These are phyloP conservation scores for Helicolenus hilgendorfi DNA, from an alignment of 2,797 vertebrate genomes.

Conservation along the genomic window DNA sequence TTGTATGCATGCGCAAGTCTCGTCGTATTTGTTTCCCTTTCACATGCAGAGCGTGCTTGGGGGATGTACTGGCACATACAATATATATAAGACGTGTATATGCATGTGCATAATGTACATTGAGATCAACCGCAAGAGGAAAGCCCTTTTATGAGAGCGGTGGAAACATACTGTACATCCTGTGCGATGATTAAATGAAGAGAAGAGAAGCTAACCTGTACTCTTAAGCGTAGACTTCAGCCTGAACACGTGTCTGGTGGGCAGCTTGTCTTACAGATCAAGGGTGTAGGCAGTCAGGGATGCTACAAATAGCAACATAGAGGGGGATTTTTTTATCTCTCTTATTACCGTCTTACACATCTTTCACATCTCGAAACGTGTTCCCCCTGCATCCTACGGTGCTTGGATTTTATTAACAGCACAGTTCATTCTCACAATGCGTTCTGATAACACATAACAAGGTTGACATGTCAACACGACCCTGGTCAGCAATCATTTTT, in stretches of 20 bases:
- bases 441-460: constrained; percentile 52
- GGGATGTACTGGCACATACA: not conserved
- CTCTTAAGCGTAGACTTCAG: constrained; percentile 34
- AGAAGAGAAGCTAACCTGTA: constrained; percentile 22
- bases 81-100: not conserved
- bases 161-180: constrained; percentile 36
- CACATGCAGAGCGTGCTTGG: not conserved
- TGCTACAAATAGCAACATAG: constrained; percentile 69
- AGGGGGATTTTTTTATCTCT: constrained; percentile 61
- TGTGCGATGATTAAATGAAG: not conserved
- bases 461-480: constrained; percentile 82
- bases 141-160: constrained; percentile 44
- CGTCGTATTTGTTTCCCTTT: constrained; percentile 26
- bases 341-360: constrained; percentile 47
- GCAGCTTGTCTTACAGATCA: constrained; percentile 64
- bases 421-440: constrained; percentile 10
- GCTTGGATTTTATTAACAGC: not conserved
- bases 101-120: not conserved
- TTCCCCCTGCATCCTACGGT: not conserved
- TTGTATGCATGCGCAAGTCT: not conserved
- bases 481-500: constrained; percentile 76
- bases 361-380: constrained; percentile 11
- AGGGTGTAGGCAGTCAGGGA: constrained; percentile 59
- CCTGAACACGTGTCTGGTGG: constrained; percentile 58
- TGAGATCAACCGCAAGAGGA: constrained; percentile 25